phyloP scores from a whole-genome alignment of 1,140 invertebrate species.

The Drosophila nasuta region DNA sequence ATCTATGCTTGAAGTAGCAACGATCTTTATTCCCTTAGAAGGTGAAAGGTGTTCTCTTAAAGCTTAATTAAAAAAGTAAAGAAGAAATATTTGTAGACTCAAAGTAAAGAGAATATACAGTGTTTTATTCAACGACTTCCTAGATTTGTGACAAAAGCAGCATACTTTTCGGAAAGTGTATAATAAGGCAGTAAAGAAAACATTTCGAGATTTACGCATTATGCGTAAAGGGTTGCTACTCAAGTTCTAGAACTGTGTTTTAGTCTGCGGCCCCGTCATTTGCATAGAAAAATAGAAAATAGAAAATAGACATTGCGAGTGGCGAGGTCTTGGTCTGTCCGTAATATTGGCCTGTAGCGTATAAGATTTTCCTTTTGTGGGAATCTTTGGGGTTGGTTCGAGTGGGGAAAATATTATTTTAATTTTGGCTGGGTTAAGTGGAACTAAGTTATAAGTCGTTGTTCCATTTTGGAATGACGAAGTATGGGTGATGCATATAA shows the following conservation, averaged over 20 bases:
- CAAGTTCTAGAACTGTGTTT: constrained; percentile 32
- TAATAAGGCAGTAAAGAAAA: constrained; percentile 60
- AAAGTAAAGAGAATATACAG: background rate
- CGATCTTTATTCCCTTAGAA: background rate
- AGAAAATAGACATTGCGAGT: constrained; percentile 38
- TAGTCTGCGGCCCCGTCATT: constrained; percentile 52
- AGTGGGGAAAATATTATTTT: constrained; percentile 76
- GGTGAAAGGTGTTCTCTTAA: too few relatives aligned
- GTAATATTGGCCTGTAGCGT: constrained; percentile 41
- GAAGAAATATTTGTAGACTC: too few relatives aligned
- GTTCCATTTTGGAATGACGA: constrained; percentile 13
- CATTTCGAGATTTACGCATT: constrained; percentile 76
- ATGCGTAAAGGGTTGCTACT: constrained; percentile 66
- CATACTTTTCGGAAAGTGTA: background rate
- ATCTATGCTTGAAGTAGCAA: background rate
- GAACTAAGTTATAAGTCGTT: constrained; percentile 43
- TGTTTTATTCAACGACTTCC: background rate
- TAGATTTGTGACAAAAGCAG: too few relatives aligned
- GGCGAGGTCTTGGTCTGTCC: constrained; percentile 30
- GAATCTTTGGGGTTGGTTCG: constrained; percentile 36
- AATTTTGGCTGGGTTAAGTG: constrained; percentile 64
- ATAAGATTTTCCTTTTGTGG: constrained; percentile 25
- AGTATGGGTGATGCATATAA: constrained; percentile 2
- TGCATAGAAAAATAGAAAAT: constrained; percentile 79
- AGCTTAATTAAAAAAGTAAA: too few relatives aligned